phyloP scores from a whole-genome alignment of 2,797 vertebrate genomes.

The Oreonectes daqikongensis region DNA sequence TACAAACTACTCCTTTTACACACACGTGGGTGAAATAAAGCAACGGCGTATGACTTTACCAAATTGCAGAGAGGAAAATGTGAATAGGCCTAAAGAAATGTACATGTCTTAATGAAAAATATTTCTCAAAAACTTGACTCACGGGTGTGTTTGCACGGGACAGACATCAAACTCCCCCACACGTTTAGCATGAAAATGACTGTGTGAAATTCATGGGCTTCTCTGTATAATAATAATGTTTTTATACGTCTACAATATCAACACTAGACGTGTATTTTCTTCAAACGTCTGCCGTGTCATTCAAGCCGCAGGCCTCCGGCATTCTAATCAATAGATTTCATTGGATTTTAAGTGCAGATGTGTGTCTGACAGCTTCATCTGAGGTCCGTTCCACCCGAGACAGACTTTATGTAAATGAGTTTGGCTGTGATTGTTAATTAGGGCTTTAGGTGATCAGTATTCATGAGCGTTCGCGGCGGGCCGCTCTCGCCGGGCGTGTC shows the following conservation, averaged over 20 bases:
- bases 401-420: constrained; percentile 56
- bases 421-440: constrained; percentile 91
- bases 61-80: neutral
- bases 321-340: constrained; percentile 1
- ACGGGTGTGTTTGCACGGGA: too few species aligned
- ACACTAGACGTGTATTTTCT: too few species aligned
- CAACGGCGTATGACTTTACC: neutral
- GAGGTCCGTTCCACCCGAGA: constrained; percentile 48
- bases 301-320: neutral
- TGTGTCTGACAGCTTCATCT: constrained; percentile 55
- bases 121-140: too few species aligned
- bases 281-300: too few species aligned
- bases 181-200: too few species aligned
- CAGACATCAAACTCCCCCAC: too few species aligned
- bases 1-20: constrained; percentile 77
- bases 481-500: constrained; percentile 89
- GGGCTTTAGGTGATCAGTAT: constrained; percentile 92
- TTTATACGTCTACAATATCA: too few species aligned
- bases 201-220: too few species aligned
- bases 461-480: constrained; percentile 85
- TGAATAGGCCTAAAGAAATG: too few species aligned
- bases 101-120: too few species aligned
- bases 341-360: constrained; percentile 41
- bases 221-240: too few species aligned
- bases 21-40: constrained; percentile 53